Evolutionary conservation across 2,113 vertebrate genomes (phyloP), one percentile per base, ranked within the genome.

Genomic region (Pseudonaja textilis): DNA sequence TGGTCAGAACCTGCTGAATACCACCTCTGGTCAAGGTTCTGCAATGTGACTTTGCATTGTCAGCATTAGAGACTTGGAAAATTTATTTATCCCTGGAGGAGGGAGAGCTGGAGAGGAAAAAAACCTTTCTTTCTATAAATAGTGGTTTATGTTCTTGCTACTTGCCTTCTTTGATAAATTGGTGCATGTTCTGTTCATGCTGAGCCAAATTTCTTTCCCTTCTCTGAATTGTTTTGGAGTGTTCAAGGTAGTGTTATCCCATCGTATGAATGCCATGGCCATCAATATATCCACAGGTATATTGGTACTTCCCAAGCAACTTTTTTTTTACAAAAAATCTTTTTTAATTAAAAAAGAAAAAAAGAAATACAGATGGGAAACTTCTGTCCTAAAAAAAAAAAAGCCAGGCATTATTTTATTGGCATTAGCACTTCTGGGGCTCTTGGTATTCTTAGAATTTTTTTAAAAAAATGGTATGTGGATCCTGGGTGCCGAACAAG

Each of bases 51-150:
- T 93, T 26, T 1, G 10, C 25, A 7, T 64, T 39, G 93, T 94
- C 91, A 34, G 81, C 56, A 91, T 59, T 54, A 91, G 91, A 88
- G 61, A 61, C 85, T 94, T 96, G 88, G 88, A 87, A 93, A 88
- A 61, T 64, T 74, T 90, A 42, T 94, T 88, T 85, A 74, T 74
- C 16, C 39, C 56, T 0, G 16, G 57, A 2, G 47, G 0, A 45
- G 23, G 18, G 39, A 9, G 74, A 87, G 85, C 55, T 47, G 2
- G 14, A 1, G 87, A 52, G 25, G 9, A 57, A 1, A 45, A 1
- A 1, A 1, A 29, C n/a, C 0, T 74, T 39, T 5, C 54, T 93
- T 86, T 91, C 34, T 18, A 22, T 16, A 90, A 50, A 5, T 6
- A 29, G 1, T 6, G 55, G n/a, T 64, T 90, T 18, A 25, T 59